Evolutionary conservation across 2,888 invertebrate genomes (phyloP), one percentile per base, ranked within the genome.

Genomic region (Rhingia campestris): DNA sequence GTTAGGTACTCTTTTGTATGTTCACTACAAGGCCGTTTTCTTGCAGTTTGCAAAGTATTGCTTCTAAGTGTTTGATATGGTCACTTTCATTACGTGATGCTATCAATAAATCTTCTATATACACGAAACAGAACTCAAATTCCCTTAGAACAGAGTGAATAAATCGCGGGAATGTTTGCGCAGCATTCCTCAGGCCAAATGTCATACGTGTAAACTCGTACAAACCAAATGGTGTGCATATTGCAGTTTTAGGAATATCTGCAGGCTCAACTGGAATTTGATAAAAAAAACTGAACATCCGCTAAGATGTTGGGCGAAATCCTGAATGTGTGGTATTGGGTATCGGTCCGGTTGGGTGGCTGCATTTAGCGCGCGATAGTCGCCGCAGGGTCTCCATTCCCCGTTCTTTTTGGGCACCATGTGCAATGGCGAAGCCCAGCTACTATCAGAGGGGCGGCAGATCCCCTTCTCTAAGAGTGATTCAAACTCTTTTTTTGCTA

Each of bases 91-190:
- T 54, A 14, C 43, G 43, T 0, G 88, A 87, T 4, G 87, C 87
- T 2, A 89, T 77, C 6, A 88, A 61, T 9, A 89, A 86, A 53
- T 88, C 88, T 51, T 89, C 89, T 0, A 89, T 30, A 63, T 89
- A 89, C 4, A 81, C 66, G 43, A 84, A 87, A 10, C 72, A 81
- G 47, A 84, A 84, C 0, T 39, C 35, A 47, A 82, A 49, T 6
- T 85, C 77, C 1, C 66, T 67, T 5, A 86, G 37, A 3, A 86
- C 66, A 39, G 76, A 45, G 43, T 86, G 61, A 45, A 86, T 81
- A 14, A 72, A 61, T 3, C 81, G 47, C 45, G 82, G 86, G 7
- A 82, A 81, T 5, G 77, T 82, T 54, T 80, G 86, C 6, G 70
- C 86, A 2, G 85, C 86, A 7, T 86, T 85, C 6, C 80, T 37